A percentile compares a stretch with the other conserved stretches of the same genome.
These are phyloP conservation scores for Ginglymostoma cirratum DNA, from an alignment of 2,113 vertebrate species.

Conservation along the genomic window DNA sequence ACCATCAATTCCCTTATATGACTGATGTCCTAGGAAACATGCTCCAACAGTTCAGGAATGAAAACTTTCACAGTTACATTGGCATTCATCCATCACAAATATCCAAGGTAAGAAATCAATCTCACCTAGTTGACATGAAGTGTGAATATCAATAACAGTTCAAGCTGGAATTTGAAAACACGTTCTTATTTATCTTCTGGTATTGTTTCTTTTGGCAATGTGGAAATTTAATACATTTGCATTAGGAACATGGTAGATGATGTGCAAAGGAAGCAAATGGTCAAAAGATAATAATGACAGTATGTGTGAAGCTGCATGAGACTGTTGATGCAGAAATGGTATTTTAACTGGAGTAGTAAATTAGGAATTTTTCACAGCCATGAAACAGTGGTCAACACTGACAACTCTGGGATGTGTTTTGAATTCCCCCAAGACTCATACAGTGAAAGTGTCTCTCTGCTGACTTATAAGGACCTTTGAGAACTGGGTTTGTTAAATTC, in stretches of 20 bases:
- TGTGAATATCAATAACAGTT: neutral
- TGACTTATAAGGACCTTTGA: neutral
- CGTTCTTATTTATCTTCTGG: neutral
- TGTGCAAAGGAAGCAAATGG: neutral
- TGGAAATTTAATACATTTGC: neutral
- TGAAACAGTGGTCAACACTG: neutral
- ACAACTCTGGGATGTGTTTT: neutral
- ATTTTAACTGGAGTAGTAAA: neutral
- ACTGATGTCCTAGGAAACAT: neutral
- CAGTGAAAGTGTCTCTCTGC: neutral
- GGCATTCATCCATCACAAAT: neutral
- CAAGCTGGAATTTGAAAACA: neutral
- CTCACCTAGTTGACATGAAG: neutral
- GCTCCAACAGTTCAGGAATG: neutral
- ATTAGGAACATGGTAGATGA: neutral
- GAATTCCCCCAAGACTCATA: neutral
- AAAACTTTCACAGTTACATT: neutral
- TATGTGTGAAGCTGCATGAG: neutral
- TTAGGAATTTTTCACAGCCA: neutral
- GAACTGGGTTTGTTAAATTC: neutral
- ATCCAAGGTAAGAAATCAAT: neutral
- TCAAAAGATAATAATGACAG: neutral
- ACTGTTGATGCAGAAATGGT: neutral
- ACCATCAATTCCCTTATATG: neutral
- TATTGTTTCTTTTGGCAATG: neutral